Evolutionary conservation across 2,888 invertebrate genomes (phyloP).

Genomic region (Erannis defoliaria): DNA sequence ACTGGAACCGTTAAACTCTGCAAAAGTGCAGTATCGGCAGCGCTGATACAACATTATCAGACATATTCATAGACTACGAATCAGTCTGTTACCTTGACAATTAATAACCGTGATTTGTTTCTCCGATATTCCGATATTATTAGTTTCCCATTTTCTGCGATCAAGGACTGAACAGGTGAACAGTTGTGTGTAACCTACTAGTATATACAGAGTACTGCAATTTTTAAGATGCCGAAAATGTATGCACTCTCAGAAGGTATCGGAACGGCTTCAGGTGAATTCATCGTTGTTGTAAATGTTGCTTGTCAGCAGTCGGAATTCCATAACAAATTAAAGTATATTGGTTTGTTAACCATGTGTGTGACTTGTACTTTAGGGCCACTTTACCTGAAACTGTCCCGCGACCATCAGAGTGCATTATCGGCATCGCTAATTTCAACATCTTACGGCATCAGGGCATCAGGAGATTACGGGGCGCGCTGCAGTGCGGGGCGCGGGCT

Average conservation of each 20-base stretch:
- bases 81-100: no score
- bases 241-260: background rate
- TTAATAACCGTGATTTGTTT: no score
- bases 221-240: background rate
- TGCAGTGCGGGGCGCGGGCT: conserved; percentile 58
- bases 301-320: background rate
- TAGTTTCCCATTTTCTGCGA: no score
- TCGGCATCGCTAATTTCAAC: conserved; percentile 75
- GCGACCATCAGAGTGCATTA: conserved; percentile 69
- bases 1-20: background rate
- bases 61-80: no score
- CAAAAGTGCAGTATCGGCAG: background rate
- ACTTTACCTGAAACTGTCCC: background rate
- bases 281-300: background rate
- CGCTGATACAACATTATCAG: background rate
- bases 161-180: no score
- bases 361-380: background rate
- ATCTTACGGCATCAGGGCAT: conserved; percentile 82
- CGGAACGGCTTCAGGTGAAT: background rate
- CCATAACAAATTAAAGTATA: no score
- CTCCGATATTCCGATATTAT: no score
- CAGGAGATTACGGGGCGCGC: conserved; percentile 69
- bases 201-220: no score
- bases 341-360: no score
- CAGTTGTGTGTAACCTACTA: no score